Base-by-base conservation (phyloP, 2,888 invertebrate species). In the Meliscaeva auricollis region DNA sequence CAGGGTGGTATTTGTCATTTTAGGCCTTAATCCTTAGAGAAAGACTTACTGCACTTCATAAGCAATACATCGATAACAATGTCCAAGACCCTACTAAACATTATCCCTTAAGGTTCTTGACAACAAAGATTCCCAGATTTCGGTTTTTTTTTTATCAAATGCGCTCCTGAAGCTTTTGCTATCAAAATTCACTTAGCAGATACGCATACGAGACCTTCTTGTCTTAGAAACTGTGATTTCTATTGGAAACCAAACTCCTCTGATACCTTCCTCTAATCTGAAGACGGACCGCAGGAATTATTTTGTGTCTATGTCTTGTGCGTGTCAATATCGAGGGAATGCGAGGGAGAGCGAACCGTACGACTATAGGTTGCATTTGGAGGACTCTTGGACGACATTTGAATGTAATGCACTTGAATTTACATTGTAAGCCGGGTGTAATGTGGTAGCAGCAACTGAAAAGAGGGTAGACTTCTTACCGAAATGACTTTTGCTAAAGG, bases 401-500 rank as follows among this genome's bases (percentile, higher is more conserved):
- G 76, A 85, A 85, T 77, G 68, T 81, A 81, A 85, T 69, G 81
- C 85, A 76, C 81, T 81, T 68, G 81, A 22, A 50, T 77, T 80
- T 77, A 77, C 76, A 81, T 76, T 85, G 81, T 81, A 85, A 85
- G 72, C 41, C 76, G 15, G 30, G 54, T 76, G 81, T 81, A 76
- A 73, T 77, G 84, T 46, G 70, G 75, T 52, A 75, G 80, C 75
- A 15, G 17, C 7, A 46, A 5, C 35, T 72, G 22, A 46, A 79
- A 75, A 73, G 41, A 8, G 35, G 75, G 75, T 35, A 64, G 62
- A 66, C 79, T 69, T n/a, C n/a, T n/a, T n/a, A n/a, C n/a, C n/a
- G n/a, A n/a, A n/a, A n/a, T 52, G 7, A 22, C n/a, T 8, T n/a
- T 5, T 3, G 54, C 54, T 20, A 58, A 56, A 32, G 32, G 38